Conservation (phyloP, 2,113 vertebrate species). For the Scytalopus superciliaris region DNA sequence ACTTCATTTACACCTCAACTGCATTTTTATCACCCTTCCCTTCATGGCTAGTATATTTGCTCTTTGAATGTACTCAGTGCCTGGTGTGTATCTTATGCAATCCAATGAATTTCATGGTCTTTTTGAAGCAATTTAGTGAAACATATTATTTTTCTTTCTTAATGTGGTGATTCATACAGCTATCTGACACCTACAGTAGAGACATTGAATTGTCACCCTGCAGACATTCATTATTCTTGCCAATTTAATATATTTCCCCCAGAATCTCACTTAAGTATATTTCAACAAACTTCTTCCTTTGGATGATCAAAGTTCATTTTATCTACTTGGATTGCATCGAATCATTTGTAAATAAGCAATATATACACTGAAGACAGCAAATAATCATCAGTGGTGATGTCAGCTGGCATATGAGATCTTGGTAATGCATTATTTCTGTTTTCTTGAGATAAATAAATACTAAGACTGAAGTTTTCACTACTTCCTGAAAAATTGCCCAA, state of each 20-base stretch:
- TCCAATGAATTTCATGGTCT: constrained; percentile 6
- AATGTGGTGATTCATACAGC: background rate
- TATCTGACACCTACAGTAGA: background rate
- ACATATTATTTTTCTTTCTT: constrained; percentile 4
- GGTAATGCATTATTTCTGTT: background rate
- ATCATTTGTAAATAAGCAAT: background rate
- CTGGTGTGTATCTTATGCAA: background rate
- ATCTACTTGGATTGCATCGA: background rate
- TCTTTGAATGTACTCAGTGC: background rate
- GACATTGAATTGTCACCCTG: background rate
- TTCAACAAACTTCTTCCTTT: background rate
- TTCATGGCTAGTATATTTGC: background rate
- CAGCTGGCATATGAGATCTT: background rate
- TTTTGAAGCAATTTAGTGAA: constrained; percentile 9
- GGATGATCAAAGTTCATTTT: background rate
- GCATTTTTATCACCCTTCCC: background rate
- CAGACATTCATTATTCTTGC: background rate
- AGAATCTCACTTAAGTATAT: background rate
- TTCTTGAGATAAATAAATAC: background rate
- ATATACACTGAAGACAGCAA: background rate
- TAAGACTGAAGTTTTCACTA: background rate
- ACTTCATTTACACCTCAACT: constrained; percentile 13
- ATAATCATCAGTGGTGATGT: background rate
- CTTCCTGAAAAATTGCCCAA: background rate
- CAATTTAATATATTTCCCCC: background rate